These are phyloP conservation scores for Acropora tenuis DNA, from an alignment of 64 coral and sea anemone species.

Conservation along the genomic window DNA sequence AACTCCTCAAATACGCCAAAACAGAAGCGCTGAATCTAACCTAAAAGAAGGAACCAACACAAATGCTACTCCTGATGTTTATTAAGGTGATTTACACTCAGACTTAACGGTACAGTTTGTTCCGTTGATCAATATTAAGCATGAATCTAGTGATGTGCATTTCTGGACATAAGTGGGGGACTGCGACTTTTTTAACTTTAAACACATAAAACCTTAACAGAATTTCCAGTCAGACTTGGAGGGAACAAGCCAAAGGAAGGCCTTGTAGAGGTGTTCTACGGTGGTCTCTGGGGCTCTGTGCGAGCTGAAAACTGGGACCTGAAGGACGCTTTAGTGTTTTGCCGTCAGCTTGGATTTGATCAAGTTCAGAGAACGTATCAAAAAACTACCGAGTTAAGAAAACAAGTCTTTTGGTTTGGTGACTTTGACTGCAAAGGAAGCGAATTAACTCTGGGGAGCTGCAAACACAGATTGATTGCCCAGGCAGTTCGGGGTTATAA, in stretches of 20 bases:
- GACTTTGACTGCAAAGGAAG: constrained; percentile 35
- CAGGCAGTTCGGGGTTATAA: background rate
- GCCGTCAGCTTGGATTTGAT: constrained; percentile 27
- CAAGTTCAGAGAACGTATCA: background rate
- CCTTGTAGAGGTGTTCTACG: constrained; percentile 35
- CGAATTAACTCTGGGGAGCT: background rate
- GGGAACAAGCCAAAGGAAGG: background rate
- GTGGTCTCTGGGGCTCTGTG: constrained; percentile 38
- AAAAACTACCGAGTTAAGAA: background rate
- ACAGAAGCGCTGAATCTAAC: no score
- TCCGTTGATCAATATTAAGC: no score
- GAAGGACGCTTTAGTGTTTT: constrained; percentile 8
- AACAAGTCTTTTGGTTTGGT: constrained; percentile 22
- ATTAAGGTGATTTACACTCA: no score
- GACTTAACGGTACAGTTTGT: no score
- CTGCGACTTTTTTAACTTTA: no score
- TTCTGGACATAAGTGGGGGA: no score
- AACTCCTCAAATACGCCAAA: no score
- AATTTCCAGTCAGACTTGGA: constrained; percentile 20
- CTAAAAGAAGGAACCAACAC: no score
- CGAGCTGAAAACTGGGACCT: constrained; percentile 10
- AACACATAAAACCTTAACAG: background rate
- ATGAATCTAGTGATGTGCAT: no score
- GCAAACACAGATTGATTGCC: background rate
- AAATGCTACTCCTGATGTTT: no score